These are phyloP conservation scores for Papilio glaucus DNA, from an alignment of 1,140 invertebrate species.

Conservation along the genomic window DNA sequence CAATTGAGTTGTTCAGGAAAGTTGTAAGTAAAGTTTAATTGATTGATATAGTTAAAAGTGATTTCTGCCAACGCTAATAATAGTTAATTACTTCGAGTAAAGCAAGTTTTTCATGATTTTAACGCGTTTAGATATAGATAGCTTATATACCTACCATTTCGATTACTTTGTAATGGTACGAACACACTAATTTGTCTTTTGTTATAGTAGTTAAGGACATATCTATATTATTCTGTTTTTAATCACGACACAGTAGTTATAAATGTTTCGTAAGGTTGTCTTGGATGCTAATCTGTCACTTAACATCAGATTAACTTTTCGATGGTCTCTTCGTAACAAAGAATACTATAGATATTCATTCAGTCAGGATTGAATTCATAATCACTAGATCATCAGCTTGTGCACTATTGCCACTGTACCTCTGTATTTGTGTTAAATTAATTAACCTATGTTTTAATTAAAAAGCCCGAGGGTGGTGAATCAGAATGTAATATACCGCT, in stretches of 20 bases:
- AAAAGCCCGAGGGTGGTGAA: conserved; percentile 19
- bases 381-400: background rate
- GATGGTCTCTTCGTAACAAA: no score
- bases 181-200: no score
- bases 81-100: background rate
- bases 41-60: conserved; percentile 13
- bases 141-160: no score
- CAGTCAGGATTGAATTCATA: background rate
- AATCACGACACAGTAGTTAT: no score
- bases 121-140: background rate
- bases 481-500: conserved; percentile 6
- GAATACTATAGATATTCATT: background rate
- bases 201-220: no score
- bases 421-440: background rate
- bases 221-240: no score
- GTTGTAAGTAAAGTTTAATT: conserved; percentile 14
- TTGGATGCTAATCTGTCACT: no score
- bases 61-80: background rate
- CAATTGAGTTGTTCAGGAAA: conserved; percentile 2
- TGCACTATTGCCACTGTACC: no score
- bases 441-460: conserved; percentile 18
- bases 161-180: no score
- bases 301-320: no score
- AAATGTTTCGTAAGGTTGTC: no score
- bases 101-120: conserved; percentile 1